Conservation (phyloP, 2,113 vertebrate genomes). For the Peucedramus taeniatus region DNA sequence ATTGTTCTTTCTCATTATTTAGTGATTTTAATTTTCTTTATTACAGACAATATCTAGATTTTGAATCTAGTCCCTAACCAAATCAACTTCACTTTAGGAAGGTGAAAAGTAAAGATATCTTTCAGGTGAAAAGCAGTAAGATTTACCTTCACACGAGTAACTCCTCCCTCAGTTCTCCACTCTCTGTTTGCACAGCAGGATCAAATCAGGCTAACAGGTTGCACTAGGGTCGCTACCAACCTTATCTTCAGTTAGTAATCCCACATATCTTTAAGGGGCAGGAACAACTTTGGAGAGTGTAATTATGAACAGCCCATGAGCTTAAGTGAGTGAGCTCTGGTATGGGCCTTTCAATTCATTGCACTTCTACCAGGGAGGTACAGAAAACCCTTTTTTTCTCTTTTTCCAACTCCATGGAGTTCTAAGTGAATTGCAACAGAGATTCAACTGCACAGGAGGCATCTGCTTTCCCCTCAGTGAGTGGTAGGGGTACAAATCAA, state of each 20-base stretch:
- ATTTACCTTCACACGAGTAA: not conserved
- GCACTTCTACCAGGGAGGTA: not conserved
- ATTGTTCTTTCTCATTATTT: not conserved
- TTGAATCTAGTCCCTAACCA: not conserved
- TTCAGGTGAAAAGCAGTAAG: not conserved
- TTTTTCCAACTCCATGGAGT: not conserved
- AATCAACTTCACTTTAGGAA: not conserved
- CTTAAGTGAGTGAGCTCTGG: not conserved
- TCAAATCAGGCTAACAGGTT: not conserved
- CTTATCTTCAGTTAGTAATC: not conserved
- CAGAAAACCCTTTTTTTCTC: accelerated
- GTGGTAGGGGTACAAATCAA: not conserved
- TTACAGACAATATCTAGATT: not conserved
- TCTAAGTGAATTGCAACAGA: not conserved
- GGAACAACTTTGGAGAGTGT: not conserved
- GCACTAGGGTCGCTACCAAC: not conserved
- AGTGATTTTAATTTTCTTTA: not conserved
- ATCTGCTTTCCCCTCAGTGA: not conserved
- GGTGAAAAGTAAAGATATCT: not conserved
- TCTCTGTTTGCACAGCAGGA: not conserved
- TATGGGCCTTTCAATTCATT: not conserved
- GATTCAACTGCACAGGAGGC: not conserved
- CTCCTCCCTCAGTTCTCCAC: not conserved
- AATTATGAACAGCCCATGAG: not conserved
- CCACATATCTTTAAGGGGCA: not conserved